Base-by-base conservation (phyloP, 2,113 vertebrate species). In the Alces alces region DNA sequence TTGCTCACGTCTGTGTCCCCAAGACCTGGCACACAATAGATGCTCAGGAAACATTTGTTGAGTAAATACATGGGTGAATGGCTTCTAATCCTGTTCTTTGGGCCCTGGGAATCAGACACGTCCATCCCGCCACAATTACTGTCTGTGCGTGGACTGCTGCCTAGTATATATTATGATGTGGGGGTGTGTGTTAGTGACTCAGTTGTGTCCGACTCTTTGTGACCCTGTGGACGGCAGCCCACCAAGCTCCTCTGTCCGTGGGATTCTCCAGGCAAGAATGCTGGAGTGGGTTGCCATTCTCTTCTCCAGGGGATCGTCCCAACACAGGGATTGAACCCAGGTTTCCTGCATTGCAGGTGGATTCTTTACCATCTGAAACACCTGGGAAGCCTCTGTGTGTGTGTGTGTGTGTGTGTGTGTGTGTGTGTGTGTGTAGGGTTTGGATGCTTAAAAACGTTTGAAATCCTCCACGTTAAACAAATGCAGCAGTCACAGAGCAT, bases 401-500 rank as follows among this genome's bases (percentile, higher is more conserved):
- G 66, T 39, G n/a, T 66, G 64, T 66, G 64, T 66, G 33, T 54
- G 52, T 54, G 52, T 54, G 16, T 54, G 16, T 17, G 16, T 52
- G 64, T 66, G 33, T 54, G 52, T 54, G 52, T 54, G 16, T 54
- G 16, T 17, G 16, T 52, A 89, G 19, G 0, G 1, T 33, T 90
- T 33, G 73, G 43, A 55, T 25, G 47, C 70, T 45, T 16, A 82
- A 43, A 70, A 66, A 84, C 2, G 2, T 36, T 12, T 30, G 80
- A 57, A 27, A 76, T n/a, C 47, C 0, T 0, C 36, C 3, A 54
- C 30, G 52, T 33, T n/a, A 17, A 19, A 15, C 21, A 58, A 58
- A 7, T 0, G 0, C 23, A 9, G 16, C 2, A 1, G 61, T 0
- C 23, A 36, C 64, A 3, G 54, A 12, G 6, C 0, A 5, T 19